Conservation (phyloP, 2,888 invertebrate species). For the Geophilus truncorum region DNA sequence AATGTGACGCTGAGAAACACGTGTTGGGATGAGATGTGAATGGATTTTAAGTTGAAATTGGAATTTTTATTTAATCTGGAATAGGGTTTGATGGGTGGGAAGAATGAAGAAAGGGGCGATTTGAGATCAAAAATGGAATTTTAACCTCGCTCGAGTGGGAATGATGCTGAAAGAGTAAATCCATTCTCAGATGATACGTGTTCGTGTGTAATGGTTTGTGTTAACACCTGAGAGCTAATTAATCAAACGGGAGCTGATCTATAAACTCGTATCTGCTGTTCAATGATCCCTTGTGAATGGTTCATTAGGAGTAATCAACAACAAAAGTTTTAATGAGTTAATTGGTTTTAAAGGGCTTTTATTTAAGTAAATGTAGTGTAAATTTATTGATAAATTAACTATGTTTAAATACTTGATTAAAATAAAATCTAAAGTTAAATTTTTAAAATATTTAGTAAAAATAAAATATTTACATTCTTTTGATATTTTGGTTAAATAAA, state of each 20-base stretch:
- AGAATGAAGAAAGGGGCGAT: background rate
- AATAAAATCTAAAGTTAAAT: too few species aligned
- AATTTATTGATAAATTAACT: too few species aligned
- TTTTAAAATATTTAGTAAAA: too few species aligned
- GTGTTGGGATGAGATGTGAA: conserved; percentile 2
- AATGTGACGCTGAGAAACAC: background rate
- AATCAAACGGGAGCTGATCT: background rate
- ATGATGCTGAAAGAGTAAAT: background rate
- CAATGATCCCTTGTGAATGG: background rate
- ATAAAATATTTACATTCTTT: too few species aligned
- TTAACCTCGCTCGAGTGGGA: background rate
- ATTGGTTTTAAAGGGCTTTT: background rate
- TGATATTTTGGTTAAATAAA: too few species aligned
- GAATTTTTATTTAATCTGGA: conserved; percentile 17
- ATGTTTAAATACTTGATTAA: too few species aligned
- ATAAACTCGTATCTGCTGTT: background rate
- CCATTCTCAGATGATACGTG: background rate
- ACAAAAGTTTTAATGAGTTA: background rate
- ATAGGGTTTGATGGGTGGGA: background rate
- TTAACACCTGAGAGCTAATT: conserved; percentile 13
- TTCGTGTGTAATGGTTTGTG: conserved; percentile 6
- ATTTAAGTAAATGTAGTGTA: background rate
- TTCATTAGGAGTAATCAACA: background rate
- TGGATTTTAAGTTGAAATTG: conserved; percentile 2
- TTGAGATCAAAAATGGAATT: conserved; percentile 19